phyloP scores from a whole-genome alignment of 2,113 vertebrate species.

The Leucopternis melanops region DNA sequence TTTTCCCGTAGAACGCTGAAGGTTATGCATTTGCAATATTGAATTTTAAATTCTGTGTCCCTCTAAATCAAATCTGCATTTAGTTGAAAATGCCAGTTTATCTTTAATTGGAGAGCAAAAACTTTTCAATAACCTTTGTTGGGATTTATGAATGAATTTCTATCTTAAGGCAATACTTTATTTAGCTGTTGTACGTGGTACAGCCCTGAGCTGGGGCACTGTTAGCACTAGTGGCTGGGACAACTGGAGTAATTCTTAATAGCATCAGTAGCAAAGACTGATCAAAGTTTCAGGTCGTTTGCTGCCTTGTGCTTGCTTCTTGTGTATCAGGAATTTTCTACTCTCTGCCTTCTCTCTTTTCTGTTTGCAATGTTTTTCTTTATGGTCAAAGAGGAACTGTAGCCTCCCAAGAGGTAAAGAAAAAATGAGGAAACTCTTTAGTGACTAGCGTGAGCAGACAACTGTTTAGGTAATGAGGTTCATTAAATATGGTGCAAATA shows the following conservation, averaged over 20 bases:
- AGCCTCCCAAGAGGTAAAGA: not conserved
- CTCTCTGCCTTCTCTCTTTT: not conserved
- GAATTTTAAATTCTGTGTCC: not conserved
- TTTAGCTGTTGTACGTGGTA: not conserved
- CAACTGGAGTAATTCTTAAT: not conserved
- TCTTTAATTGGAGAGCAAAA: not conserved
- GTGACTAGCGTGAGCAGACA: not conserved
- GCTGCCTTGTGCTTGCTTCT: not conserved
- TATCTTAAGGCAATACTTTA: not conserved
- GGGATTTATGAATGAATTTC: not conserved
- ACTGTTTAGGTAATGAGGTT: slow-evolving; percentile 26
- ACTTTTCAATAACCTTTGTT: not conserved
- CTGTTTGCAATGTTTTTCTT: not conserved
- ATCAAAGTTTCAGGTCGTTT: slow-evolving; percentile 13
- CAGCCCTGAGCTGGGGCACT: not conserved
- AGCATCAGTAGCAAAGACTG: not conserved
- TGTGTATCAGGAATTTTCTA: not conserved
- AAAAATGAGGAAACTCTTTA: not conserved
- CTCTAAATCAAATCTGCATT: not conserved
- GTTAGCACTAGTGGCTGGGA: not conserved
- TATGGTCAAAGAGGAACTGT: not conserved
- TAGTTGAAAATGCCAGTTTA: not conserved
- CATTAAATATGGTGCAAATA: slow-evolving; percentile 38
- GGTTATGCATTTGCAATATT: not conserved
- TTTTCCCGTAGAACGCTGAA: not conserved